Percentiles rank a stretch among this genome's conserved stretches.
phyloP scores from a whole-genome alignment of 2,113 vertebrate species.

The Xenopus tropicalis region UCB_Xtro_10.0 CM004445.2:126162501-126163000 shows the following conservation, averaged over 20 bases:
- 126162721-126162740: not conserved
- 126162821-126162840: constrained; percentile 12
- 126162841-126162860: constrained; percentile 8
- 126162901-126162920: constrained; percentile 34
- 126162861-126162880: constrained; percentile 19
- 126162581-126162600: not conserved
- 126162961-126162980: constrained; percentile 18
- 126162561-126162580: not conserved
- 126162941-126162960: constrained; percentile 20
- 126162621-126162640: not conserved
- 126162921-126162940: constrained; percentile 28
- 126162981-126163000: constrained; percentile 6
- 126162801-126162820: not conserved
- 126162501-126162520: not conserved
- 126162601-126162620: not conserved
- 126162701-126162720: not conserved
- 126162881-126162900: constrained; percentile 20
- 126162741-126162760: not conserved
- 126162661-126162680: not conserved
- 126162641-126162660: not conserved
- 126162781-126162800: not conserved
- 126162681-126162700: not conserved
- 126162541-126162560: not conserved
- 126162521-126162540: not conserved
- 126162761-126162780: not conserved